Percentiles rank a stretch among this genome's conserved stretches.
These are phyloP conservation scores for Bombyx mori DNA, from an alignment of 1,140 invertebrate genomes.

Conservation along the genomic window DNA sequence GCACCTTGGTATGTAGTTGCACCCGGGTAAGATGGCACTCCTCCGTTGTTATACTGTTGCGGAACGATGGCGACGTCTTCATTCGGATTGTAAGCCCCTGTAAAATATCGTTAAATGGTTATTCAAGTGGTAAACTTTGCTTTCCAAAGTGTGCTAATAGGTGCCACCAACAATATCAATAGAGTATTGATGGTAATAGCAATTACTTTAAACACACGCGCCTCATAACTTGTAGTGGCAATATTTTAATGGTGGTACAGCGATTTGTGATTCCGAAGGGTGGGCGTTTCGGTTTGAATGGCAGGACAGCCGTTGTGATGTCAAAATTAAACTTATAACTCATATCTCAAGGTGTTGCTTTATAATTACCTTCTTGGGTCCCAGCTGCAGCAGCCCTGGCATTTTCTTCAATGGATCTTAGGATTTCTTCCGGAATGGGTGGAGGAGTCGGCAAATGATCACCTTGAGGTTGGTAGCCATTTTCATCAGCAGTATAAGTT, in stretches of 20 bases:
- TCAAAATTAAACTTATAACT: no score
- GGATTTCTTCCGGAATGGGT: constrained; percentile 63
- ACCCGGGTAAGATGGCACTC: constrained; percentile 5
- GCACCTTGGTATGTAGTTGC: constrained; percentile 11
- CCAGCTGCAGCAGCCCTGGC: constrained; percentile 55
- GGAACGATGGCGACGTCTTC: constrained; percentile 26
- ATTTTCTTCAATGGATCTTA: constrained; percentile 59
- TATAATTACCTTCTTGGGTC: constrained; percentile 53
- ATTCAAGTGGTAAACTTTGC: no score
- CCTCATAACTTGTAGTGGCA: no score
- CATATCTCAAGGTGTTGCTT: no score
- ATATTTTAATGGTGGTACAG: no score
- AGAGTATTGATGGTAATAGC: no score
- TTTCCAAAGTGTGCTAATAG: no score
- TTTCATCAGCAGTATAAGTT: constrained; percentile 85
- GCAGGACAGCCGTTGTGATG: no score
- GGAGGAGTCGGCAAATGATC: constrained; percentile 64
- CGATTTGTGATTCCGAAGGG: no score
- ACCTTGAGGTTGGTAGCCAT: constrained; percentile 76
- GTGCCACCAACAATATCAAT: no score
- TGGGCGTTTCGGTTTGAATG: no score
- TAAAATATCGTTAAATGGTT: constrained; percentile 5
- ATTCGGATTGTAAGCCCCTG: constrained; percentile 53
- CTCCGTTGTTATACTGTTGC: constrained; percentile 13
- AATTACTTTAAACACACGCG: no score